Conservation (phyloP, 2,888 invertebrate genomes). For the Amblyjoppa proteus region DNA sequence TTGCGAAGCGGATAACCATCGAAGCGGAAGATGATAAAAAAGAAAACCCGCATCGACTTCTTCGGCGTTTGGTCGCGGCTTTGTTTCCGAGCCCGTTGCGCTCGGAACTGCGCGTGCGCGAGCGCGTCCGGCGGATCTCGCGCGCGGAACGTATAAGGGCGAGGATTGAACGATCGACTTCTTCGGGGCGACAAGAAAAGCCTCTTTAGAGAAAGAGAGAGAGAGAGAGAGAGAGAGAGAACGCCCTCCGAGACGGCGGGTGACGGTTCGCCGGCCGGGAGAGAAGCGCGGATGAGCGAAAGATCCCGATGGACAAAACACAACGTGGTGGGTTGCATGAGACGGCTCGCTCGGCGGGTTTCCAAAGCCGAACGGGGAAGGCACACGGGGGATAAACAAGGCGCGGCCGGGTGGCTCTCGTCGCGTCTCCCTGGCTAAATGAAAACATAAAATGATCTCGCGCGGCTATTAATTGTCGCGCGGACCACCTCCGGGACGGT, state of each 20-base stretch:
- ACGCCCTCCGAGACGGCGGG: not conserved
- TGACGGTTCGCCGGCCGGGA: not conserved
- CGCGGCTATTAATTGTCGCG: constrained; percentile 79
- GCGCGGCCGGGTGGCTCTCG: constrained; percentile 7
- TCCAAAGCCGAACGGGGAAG: not conserved
- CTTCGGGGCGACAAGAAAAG: constrained; percentile 63
- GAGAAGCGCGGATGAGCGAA: constrained; percentile 2
- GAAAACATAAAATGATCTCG: constrained; percentile 82
- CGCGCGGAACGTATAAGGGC: constrained; percentile 55
- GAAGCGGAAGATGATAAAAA: not conserved
- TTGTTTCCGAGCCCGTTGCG: not conserved
- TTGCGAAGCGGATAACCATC: not conserved
- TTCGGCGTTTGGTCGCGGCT: constrained; percentile 1
- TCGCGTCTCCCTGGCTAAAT: constrained; percentile 68
- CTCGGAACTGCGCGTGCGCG: not conserved
- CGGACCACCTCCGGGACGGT: constrained; percentile 67
- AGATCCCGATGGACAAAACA: constrained; percentile 29
- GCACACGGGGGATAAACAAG: not conserved
- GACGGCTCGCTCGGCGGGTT: not conserved
- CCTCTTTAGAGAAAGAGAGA: constrained; percentile 26
- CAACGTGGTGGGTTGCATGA: constrained; percentile 44
- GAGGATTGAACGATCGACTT: constrained; percentile 67
- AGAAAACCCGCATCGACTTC: not conserved
- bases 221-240: constrained; percentile 62
- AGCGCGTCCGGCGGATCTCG: constrained; percentile 8